Evolutionary conservation across 2,797 vertebrate species (phyloP).

Genomic region (Erpetoichthys calabaricus): DNA sequence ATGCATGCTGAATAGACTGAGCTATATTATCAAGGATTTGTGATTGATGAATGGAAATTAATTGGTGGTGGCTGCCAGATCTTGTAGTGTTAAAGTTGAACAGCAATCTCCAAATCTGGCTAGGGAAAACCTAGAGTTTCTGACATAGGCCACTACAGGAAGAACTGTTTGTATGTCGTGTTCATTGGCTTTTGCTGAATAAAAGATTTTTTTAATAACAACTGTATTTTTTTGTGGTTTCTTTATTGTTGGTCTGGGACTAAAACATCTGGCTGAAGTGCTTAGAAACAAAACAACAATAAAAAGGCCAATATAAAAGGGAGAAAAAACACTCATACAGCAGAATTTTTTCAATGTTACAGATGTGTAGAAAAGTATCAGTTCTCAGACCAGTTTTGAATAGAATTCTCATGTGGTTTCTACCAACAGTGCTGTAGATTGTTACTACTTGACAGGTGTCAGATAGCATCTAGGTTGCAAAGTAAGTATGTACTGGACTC

Average conservation of each 20-base stretch:
- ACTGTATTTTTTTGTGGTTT: background rate
- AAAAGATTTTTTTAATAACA: slow-evolving; percentile 1
- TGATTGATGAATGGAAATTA: no score
- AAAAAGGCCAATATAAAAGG: background rate
- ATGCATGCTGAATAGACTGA: no score
- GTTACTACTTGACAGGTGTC: no score
- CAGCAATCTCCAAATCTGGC: background rate
- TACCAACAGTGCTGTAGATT: background rate
- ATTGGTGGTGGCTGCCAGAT: no score
- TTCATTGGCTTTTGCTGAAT: background rate
- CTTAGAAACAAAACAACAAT: slow-evolving; percentile 4
- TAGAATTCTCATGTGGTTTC: background rate
- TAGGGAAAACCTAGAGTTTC: background rate
- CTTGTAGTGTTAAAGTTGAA: no score
- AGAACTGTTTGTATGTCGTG: background rate
- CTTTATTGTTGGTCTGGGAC: slow-evolving; percentile 3
- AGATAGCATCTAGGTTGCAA: no score
- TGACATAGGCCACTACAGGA: background rate
- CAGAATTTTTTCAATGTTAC: background rate
- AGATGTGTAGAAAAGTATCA: slow-evolving; percentile 1
- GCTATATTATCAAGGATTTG: no score
- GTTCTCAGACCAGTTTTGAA: background rate
- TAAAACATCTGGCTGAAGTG: slow-evolving; percentile 1
- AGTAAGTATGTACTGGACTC: no score
- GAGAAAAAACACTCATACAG: background rate